Evolutionary conservation across 2,113 vertebrate species (phyloP), one percentile per base, ranked within the genome.

Genomic region (Mola mola): DNA sequence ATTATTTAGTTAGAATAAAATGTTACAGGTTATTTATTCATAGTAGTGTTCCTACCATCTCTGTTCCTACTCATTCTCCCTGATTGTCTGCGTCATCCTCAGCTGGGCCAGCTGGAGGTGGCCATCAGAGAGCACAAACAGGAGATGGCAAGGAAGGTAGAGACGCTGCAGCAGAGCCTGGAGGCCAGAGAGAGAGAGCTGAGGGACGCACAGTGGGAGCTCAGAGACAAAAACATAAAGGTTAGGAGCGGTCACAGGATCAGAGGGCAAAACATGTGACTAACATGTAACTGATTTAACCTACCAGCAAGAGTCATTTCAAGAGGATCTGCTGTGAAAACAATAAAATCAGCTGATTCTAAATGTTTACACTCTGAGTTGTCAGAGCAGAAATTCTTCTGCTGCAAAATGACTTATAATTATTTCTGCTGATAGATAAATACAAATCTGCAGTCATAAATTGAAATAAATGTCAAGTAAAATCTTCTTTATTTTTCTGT

Each of bases 81-180:
- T 1, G 7, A 0, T 1, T 16, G 21, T 8, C 2, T 6, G 11
- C 6, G n/a, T 33, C 2, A 66, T 25, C n/a, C 81, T 80, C 87
- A 98, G 97, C 91, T 98, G 66, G 88, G 89, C 26, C 94, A 97
- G 83, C 81, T 98, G 87, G 95, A 98, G 53, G 91, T 94, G 88
- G 92, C 89, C 67, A 93, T 98, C 89, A 88, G 71, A 49, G 94
- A 96, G n/a, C 94, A 94, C 52, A 95, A 88, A 64, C 92, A 89
- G 88, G 93, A 96, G 90, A 92, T 97, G 94, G 94, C 95, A 67
- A 94, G 90, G 83, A 94, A 94, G 90, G 92, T 95, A 79, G 93
- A 93, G 88, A 84, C 74, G 74, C 89, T 97, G 74, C 89, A 96
- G 78, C 91, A 88, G 57, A 89, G 70, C 44, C 89, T 98, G 74